These are phyloP conservation scores for Lacerta bilineata DNA, from an alignment of 2,797 vertebrate genomes.

Conservation along the genomic window DNA sequence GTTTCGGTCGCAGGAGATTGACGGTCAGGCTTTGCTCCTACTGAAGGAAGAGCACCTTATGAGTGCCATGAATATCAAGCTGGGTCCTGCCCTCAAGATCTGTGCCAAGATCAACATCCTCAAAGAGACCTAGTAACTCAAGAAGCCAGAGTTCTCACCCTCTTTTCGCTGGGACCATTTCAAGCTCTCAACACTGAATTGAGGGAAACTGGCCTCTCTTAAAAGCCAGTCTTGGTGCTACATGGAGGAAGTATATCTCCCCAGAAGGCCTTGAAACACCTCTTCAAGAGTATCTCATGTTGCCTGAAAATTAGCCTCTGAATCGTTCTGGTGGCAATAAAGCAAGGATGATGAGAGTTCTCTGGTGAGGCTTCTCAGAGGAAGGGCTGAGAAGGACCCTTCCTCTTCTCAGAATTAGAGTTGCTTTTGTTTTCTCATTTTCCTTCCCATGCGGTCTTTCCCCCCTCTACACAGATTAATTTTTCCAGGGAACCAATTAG, in stretches of 20 bases:
- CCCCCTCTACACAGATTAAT: constrained; percentile 44
- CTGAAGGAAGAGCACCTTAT: constrained; percentile 98
- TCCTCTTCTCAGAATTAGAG: constrained; percentile 41
- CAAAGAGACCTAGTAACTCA: constrained; percentile 86
- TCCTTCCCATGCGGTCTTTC: constrained; percentile 43
- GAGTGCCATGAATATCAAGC: constrained; percentile 98
- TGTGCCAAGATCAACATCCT: constrained; percentile 97
- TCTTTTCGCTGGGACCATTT: constrained; percentile 53
- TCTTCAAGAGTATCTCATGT: constrained; percentile 53
- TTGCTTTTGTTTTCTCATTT: constrained; percentile 37
- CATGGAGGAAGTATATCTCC: constrained; percentile 46
- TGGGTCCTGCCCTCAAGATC: constrained; percentile 98
- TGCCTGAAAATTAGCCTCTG: neutral
- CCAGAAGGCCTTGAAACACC: constrained; percentile 60
- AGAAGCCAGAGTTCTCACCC: constrained; percentile 48
- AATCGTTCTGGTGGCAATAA: constrained; percentile 6
- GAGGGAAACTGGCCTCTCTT: constrained; percentile 51
- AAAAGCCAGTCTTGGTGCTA: constrained; percentile 73
- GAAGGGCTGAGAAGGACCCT: neutral
- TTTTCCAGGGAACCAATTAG: constrained; percentile 31
- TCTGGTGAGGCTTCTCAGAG: constrained; percentile 39
- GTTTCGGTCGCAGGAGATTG: constrained; percentile 97
- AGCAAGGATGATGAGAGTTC: neutral
- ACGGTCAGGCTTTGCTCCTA: constrained; percentile 95
- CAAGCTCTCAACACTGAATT: constrained; percentile 51